These are phyloP conservation scores for Rhabdomys dilectus DNA, from an alignment of 2,113 vertebrate genomes.

Conservation along the genomic window DNA sequence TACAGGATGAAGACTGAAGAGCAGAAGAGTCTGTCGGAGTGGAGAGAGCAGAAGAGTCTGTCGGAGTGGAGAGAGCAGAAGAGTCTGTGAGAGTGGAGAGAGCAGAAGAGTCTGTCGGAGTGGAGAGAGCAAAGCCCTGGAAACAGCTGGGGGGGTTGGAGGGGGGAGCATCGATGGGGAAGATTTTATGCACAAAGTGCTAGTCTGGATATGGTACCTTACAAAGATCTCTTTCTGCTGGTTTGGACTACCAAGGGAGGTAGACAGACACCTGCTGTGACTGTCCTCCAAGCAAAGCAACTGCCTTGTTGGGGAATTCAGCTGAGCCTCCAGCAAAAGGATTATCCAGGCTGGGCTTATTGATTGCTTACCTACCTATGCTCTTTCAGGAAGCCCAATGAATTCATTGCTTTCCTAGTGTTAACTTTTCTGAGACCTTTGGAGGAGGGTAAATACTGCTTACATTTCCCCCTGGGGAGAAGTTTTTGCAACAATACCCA, in stretches of 20 bases:
- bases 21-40: neutral
- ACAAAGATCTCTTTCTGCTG: neutral
- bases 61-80: neutral
- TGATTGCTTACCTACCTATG: neutral
- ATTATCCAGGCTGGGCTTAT: neutral
- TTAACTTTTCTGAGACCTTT: neutral
- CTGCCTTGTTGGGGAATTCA: neutral
- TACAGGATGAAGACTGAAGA: neutral
- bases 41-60: neutral
- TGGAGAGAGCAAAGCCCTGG: neutral
- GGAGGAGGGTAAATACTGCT: neutral
- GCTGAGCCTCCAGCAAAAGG: neutral
- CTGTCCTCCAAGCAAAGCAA: neutral
- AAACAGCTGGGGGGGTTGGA: neutral
- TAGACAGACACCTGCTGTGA: neutral
- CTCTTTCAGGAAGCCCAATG: neutral
- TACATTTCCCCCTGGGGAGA: neutral
- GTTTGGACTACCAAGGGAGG: neutral
- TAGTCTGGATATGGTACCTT: neutral
- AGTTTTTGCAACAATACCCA: neutral
- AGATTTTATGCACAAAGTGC: too few relatives aligned
- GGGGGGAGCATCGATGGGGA: rapidly evolving
- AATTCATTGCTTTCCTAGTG: neutral
- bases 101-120: neutral
- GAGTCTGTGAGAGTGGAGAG: neutral